These are phyloP conservation scores for Scaptomyza caliginosa DNA, from an alignment of 2,888 invertebrate species.

Conservation along the genomic window DNA sequence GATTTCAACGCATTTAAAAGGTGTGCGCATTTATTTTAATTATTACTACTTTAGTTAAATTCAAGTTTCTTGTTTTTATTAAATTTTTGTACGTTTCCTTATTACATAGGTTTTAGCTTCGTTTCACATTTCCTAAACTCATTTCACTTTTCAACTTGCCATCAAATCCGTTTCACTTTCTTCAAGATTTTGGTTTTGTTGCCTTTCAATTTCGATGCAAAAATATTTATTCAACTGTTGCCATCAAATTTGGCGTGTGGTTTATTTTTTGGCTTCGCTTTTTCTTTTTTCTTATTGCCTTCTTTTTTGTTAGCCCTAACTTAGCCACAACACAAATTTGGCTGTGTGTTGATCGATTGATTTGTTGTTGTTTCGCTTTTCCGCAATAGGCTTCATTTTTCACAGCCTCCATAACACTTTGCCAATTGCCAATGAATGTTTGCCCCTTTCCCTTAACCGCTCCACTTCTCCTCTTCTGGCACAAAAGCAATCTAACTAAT, in stretches of 20 bases:
- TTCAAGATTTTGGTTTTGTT: neutral
- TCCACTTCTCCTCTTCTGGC: neutral
- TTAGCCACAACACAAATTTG: constrained; percentile 23
- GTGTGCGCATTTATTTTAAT: neutral
- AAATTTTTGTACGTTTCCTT: neutral
- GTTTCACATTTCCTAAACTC: neutral
- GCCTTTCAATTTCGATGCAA: constrained; percentile 26
- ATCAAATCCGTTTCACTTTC: constrained; percentile 16
- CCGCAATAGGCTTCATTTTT: constrained; percentile 52
- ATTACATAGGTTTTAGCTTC: neutral
- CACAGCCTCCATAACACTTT: constrained; percentile 50
- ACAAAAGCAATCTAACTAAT: constrained; percentile 59
- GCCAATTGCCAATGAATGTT: constrained; percentile 30
- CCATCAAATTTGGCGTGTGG: constrained; percentile 22
- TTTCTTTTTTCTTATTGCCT: constrained; percentile 17
- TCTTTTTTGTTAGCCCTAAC: constrained; percentile 8
- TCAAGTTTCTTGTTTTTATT: neutral
- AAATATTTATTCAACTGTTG: constrained; percentile 41
- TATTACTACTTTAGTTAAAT: neutral
- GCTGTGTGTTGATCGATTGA: constrained; percentile 47
- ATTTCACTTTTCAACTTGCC: neutral
- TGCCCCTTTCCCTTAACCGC: neutral
- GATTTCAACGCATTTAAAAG: neutral
- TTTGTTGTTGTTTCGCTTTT: constrained; percentile 53
- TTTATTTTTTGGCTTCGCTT: neutral